phyloP scores from a whole-genome alignment of 1,140 invertebrate genomes.

The Drosophila saltans region DNA sequence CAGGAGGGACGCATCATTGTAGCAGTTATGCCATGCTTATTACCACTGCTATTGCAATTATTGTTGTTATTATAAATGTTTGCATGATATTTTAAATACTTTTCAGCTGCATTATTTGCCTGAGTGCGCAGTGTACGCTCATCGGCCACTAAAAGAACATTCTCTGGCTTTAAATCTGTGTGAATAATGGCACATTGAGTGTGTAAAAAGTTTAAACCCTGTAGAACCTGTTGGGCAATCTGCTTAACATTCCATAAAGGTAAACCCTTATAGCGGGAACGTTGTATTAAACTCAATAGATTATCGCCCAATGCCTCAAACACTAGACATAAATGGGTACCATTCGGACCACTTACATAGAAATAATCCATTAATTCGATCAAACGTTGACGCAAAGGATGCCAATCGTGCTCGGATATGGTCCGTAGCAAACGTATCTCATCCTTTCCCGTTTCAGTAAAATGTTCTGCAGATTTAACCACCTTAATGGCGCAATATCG shows the following conservation, averaged over 20 bases:
- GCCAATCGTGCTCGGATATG: slow-evolving; percentile 93
- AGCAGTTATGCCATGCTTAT: slow-evolving; percentile 87
- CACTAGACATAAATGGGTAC: slow-evolving; percentile 97
- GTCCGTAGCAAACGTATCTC: slow-evolving; percentile 98
- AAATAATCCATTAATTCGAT: slow-evolving; percentile 98
- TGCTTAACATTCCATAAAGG: slow-evolving; percentile 96
- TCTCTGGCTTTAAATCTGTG: slow-evolving; percentile 99
- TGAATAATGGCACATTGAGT: slow-evolving; percentile 98
- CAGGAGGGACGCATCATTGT: slow-evolving; percentile 82
- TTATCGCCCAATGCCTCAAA: slow-evolving; percentile 99
- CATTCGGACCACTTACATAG: slow-evolving; percentile 97
- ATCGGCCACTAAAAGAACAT: slow-evolving; percentile 96
- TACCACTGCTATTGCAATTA: neutral
- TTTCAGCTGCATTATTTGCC: slow-evolving; percentile 92
- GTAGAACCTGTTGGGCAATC: slow-evolving; percentile 97
- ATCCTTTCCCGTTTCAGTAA: slow-evolving; percentile 98
- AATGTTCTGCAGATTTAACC: slow-evolving; percentile 98
- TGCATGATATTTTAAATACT: slow-evolving; percentile 92
- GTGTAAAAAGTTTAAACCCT: slow-evolving; percentile 98
- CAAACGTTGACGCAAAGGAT: slow-evolving; percentile 93
- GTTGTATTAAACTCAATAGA: slow-evolving; percentile 97
- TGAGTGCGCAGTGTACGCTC: slow-evolving; percentile 91
- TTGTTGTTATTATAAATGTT: neutral
- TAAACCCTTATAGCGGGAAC: slow-evolving; percentile 98
- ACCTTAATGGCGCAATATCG: slow-evolving; percentile 98